Conservation (phyloP, 1,140 invertebrate species). For the Carposina sasakii region DNA sequence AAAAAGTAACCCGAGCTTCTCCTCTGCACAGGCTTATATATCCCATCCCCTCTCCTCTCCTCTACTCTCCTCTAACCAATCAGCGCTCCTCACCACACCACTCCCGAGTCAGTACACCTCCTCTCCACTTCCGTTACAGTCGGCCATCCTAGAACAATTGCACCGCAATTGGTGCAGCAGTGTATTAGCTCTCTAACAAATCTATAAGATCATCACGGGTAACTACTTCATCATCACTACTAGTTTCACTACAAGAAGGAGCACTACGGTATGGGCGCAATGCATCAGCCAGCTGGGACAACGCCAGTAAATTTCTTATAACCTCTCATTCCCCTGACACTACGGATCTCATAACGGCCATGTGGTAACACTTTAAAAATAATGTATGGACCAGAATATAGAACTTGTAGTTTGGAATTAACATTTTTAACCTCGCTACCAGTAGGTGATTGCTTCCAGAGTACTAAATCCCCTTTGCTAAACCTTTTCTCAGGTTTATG, state of each 20-base stretch:
- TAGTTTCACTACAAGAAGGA: slow-evolving; percentile 12
- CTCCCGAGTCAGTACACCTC: too few species aligned
- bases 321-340: slow-evolving; percentile 26
- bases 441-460: slow-evolving; percentile 4
- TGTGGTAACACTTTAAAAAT: slow-evolving; percentile 21
- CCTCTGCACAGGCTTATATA: too few species aligned
- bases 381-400: slow-evolving; percentile 31
- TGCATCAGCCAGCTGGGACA: slow-evolving; percentile 20
- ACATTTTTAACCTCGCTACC: background rate
- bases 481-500: background rate
- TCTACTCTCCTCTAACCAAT: too few species aligned
- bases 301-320: slow-evolving; percentile 28
- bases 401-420: slow-evolving; percentile 13
- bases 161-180: slow-evolving; percentile 21
- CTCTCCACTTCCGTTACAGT: too few species aligned
- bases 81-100: too few species aligned
- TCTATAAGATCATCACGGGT: slow-evolving; percentile 22
- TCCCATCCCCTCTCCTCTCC: too few species aligned
- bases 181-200: slow-evolving; percentile 24
- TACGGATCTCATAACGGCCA: slow-evolving; percentile 24
- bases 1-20: too few species aligned
- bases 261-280: slow-evolving; percentile 17
- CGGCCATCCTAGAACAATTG: slow-evolving; percentile 31
- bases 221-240: slow-evolving; percentile 14
- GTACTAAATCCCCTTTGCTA: slow-evolving; percentile 3